Percentiles rank a stretch among this genome's conserved stretches.
Evolutionary conservation across 2,113 vertebrate species (phyloP).

Genomic region (Sus scrofa): DNA sequence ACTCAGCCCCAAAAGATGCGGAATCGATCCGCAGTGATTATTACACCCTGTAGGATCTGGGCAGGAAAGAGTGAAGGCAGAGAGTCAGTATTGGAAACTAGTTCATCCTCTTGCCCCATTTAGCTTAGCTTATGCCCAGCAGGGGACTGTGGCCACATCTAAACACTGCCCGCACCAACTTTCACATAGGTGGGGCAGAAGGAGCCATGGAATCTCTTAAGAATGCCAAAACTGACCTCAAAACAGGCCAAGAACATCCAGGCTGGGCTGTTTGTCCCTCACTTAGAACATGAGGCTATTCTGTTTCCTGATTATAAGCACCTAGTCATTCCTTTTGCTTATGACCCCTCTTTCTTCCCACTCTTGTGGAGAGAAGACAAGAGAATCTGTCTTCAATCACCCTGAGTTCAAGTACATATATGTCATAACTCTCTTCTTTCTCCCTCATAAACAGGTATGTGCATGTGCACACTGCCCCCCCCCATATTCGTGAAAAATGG

Average conservation of each 20-base stretch:
- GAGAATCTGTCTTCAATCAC: not conserved
- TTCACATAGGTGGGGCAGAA: not conserved
- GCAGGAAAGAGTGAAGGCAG: not conserved
- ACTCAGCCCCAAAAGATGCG: not conserved
- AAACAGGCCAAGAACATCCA: not conserved
- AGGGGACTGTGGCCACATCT: not conserved
- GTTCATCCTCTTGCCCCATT: not conserved
- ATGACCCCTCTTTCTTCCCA: not conserved
- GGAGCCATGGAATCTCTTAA: not conserved
- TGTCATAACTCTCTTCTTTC: not conserved
- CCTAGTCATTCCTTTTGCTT: not conserved
- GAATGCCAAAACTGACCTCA: not conserved
- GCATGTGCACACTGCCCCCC: not conserved
- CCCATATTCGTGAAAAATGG: not conserved
- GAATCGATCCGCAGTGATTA: constrained; percentile 29
- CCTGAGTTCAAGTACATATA: not conserved
- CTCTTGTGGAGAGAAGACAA: not conserved
- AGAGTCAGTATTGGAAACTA: not conserved
- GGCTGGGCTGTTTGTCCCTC: not conserved
- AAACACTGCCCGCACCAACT: not conserved
- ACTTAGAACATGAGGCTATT: not conserved
- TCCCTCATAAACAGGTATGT: not conserved
- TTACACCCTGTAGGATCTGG: constrained; percentile 1
- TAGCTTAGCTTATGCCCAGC: not conserved
- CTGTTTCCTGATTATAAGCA: not conserved